Evolutionary conservation across 2,113 vertebrate species (phyloP), one percentile per base, ranked within the genome.

Genomic region (Otolemur garnettii): DNA sequence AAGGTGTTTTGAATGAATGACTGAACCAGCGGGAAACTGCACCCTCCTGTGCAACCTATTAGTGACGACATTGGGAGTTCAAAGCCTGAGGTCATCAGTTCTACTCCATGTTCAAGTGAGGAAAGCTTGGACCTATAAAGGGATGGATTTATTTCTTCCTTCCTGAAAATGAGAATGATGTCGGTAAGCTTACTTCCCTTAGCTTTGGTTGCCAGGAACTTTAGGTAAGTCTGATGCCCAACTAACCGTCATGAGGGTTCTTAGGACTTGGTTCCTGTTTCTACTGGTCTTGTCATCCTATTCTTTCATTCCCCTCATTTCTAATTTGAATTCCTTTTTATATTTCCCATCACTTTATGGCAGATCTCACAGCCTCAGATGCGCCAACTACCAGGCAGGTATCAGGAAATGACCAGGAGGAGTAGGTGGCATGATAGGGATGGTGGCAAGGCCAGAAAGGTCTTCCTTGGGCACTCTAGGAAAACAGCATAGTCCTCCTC

Each of bases 301-400:
- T 57, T 28, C 91, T 89, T 82, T 8, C 57, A 21, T 75, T 42
- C 8, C 13, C 42, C 21, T 35, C 68, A 8, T 68, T 68, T 14
- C 57, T 75, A n/a, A 26, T 68, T 85, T 80, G 60, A 92, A 75
- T 80, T 86, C n/a, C 79, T 89, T 1, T 66, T 92, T n/a, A 10
- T 45, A 66, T 71, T 95, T 92, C 28, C 38, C 13, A 18, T 83
- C 19, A 33, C 42, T 80, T 60, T 59, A 13, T 12, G 33, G 28
- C 21, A 71, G 84, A 93, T 22, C 24, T 50, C 17, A 22, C 33
- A 68, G 22, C 12, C 74, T 90, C 33, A 30, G 28, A 71, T 91
- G 77, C 62, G 64, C 57, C 45, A 55, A 7, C 2, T 71, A 13
- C 33, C 33, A 77, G 35, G 15, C 45, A 79, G n/a, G 28, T 12